Base-by-base conservation (phyloP, 2,888 invertebrate species). In the Chelonus formosanus region DNA sequence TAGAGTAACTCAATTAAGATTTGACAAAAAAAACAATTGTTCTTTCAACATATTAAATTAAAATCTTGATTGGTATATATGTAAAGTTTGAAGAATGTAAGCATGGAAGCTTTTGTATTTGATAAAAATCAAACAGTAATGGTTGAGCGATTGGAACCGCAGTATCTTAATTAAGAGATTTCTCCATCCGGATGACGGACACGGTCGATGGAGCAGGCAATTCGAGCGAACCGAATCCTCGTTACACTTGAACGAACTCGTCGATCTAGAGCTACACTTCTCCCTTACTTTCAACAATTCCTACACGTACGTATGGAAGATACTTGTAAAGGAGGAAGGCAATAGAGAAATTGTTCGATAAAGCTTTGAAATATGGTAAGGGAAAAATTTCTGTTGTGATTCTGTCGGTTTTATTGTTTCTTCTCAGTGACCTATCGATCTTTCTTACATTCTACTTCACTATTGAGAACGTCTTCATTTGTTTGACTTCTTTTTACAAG, bases 131-230 rank as follows among this genome's bases (percentile, higher is more conserved):
- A 20, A 20, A 6, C 54, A 35, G 35, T 34, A 47, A 45, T 47
- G 45, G 32, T 47, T 47, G 34, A 58, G 34, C 53, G 61, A 67
- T 67, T 58, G 55, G 32, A 62, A 53, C 57, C 52, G 44, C 58
- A 53, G 62, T 67, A 47, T 56, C 62, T 67, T 67, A 63, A 67
- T 67, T 67, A 67, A 67, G 67, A 67, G 62, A 44, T 58, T 62
- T 50, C 43, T 55, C 56, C 61, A 56, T 66, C 48, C 61, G 32
- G 50, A 66, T 66, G 65, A 66, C 61, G 43, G 61, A 61, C 61
- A 66, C 61, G 61, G 61, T 20, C 65, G 65, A 66, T 66, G 50
- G 56, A 66, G 56, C 65, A 61, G 52, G 45, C 61, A 61, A 66
- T 56, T 56, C 65, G 43, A 56, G 48, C 36, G 50, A 43, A 50